Evolutionary conservation across 2,113 vertebrate genomes (phyloP).

Genomic region (Nyctibius bracteatus): DNA sequence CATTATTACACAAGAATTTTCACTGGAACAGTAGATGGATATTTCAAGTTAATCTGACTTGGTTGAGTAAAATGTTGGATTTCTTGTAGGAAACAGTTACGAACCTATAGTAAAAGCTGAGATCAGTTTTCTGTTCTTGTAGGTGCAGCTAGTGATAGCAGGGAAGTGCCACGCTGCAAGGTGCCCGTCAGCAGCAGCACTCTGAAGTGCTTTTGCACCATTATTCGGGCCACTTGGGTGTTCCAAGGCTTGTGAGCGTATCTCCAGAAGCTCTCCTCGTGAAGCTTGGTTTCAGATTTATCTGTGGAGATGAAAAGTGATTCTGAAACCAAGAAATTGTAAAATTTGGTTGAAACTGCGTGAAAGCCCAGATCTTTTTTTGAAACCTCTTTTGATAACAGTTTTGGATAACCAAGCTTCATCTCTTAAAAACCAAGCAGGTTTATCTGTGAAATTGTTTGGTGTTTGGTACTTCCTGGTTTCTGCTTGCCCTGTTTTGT

Average conservation of each 20-base stretch:
- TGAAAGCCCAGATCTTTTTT: neutral
- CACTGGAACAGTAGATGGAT: neutral
- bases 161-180: neutral
- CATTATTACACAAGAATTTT: accelerated
- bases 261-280: neutral
- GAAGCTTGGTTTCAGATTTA: neutral
- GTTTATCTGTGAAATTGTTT: neutral
- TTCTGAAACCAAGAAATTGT: neutral
- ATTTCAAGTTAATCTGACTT: neutral
- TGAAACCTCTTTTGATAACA: neutral
- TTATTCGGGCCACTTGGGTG: neutral
- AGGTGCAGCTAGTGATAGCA: neutral
- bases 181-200: neutral
- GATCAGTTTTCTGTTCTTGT: neutral
- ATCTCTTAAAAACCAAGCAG: neutral
- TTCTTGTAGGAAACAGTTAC: neutral
- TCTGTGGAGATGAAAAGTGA: neutral
- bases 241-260: neutral
- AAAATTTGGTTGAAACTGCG: accelerated
- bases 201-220: neutral
- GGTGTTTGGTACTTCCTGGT: neutral
- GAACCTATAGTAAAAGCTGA: neutral
- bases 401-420: neutral
- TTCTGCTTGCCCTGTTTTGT: neutral
- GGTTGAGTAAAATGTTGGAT: neutral